Percentiles rank a stretch among this genome's conserved stretches.
These are phyloP conservation scores for Halichoerus grypus DNA, from an alignment of 2,113 vertebrate species.

Conservation along the genomic window DNA sequence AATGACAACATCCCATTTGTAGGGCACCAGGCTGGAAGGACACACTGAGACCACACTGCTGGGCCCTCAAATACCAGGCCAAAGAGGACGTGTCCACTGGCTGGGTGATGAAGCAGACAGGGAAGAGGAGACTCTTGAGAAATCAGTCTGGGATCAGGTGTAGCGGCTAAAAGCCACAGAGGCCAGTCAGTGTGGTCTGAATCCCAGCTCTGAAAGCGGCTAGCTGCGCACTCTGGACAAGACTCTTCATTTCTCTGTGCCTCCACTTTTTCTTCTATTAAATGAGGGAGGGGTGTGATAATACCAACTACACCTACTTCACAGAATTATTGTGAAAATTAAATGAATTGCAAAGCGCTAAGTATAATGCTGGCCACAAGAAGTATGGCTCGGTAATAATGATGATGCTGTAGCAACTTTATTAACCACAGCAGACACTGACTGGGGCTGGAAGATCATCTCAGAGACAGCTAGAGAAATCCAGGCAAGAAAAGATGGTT, in stretches of 20 bases:
- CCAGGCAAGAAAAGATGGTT: neutral
- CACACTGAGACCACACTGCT: neutral
- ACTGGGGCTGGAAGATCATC: neutral
- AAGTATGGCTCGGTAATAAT: neutral
- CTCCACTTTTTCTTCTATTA: conserved; percentile 14
- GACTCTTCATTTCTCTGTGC: neutral
- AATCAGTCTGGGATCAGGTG: neutral
- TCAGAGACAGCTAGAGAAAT: neutral
- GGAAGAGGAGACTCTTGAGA: neutral
- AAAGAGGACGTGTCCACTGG: rapidly evolving
- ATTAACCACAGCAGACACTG: conserved; percentile 7
- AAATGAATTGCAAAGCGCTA: conserved; percentile 19
- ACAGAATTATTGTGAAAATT: neutral
- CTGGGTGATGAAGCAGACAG: neutral
- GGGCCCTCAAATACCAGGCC: neutral
- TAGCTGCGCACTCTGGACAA: neutral
- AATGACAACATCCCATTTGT: neutral
- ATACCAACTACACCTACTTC: neutral
- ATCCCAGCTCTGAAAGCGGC: neutral
- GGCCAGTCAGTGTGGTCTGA: neutral
- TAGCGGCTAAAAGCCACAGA: neutral
- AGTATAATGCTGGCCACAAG: neutral
- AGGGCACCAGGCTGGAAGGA: neutral
- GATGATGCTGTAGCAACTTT: neutral
- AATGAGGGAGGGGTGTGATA: neutral